These are phyloP conservation scores for Odontocerum albicorne DNA, from an alignment of 2,888 invertebrate genomes.

Conservation along the genomic window DNA sequence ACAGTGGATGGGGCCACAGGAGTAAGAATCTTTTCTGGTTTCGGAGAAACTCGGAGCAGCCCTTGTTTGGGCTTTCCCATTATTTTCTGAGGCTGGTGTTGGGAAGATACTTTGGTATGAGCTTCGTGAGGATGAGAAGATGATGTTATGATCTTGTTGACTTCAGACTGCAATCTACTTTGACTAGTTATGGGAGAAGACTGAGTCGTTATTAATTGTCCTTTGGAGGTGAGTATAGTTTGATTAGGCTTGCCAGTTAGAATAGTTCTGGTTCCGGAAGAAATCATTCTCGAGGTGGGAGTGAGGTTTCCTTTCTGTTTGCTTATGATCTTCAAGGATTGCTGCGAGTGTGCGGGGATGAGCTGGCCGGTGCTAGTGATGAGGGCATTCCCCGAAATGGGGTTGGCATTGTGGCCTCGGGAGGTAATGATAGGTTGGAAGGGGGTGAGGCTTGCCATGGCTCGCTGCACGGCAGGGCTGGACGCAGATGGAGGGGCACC, in stretches of 20 bases:
- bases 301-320: conserved; percentile 46
- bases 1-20: not conserved
- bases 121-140: conserved; percentile 2
- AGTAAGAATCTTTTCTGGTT: conserved; percentile 26
- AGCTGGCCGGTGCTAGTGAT: conserved; percentile 29
- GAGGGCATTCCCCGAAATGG: conserved; percentile 37
- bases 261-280: conserved; percentile 45
- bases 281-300: conserved; percentile 38
- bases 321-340: conserved; percentile 48
- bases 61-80: conserved; percentile 43
- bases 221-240: conserved; percentile 44
- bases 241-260: conserved; percentile 47
- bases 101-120: not conserved
- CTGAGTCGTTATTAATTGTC: conserved; percentile 48
- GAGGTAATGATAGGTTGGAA: conserved; percentile 38
- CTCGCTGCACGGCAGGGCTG: not conserved
- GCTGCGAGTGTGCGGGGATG: conserved; percentile 23
- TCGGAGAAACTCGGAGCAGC: conserved; percentile 43
- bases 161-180: conserved; percentile 29
- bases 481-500: conserved; percentile 6
- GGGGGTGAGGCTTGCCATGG: conserved; percentile 7
- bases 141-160: conserved; percentile 7
- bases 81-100: conserved; percentile 2
- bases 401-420: conserved; percentile 37
- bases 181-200: conserved; percentile 40